A percentile compares a stretch with the other conserved stretches of the same genome.
Conservation (phyloP, 1,140 invertebrate genomes). For the Sminthurinus signatus region DNA sequence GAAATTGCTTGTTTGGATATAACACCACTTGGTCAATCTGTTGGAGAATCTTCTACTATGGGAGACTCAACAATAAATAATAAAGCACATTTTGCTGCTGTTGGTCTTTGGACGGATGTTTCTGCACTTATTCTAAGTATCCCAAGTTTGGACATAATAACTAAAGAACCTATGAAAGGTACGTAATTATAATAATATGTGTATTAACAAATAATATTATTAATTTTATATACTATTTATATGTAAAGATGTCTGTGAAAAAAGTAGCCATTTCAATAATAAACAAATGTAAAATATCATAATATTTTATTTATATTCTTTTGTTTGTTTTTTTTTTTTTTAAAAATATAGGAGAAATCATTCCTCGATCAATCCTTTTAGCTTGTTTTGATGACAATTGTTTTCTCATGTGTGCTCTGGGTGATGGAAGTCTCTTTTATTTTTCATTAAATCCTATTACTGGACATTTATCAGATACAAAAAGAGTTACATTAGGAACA, state of each 20-base stretch:
- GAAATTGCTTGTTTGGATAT: constrained; percentile 97
- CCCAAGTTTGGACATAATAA: constrained; percentile 67
- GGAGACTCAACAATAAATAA: no score
- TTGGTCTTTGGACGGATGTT: constrained; percentile 97
- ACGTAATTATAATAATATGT: no score
- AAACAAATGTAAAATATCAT: no score
- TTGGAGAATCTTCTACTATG: no score
- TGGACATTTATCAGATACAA: constrained; percentile 70
- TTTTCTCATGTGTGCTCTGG: constrained; percentile 86
- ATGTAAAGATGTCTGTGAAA: no score
- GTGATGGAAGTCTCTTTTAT: constrained; percentile 97
- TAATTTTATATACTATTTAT: no score
- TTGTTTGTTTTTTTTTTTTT: no score
- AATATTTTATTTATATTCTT: constrained; percentile 8
- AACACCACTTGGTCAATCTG: constrained; percentile 64
- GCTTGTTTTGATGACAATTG: constrained; percentile 87
- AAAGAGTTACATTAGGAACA: constrained; percentile 91
- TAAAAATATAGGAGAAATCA: constrained; percentile 90
- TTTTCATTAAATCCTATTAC: constrained; percentile 71
- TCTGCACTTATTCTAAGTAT: constrained; percentile 77
- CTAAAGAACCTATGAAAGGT: constrained; percentile 80
- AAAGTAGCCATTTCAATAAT: no score
- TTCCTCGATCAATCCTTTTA: constrained; percentile 90
- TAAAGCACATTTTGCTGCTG: constrained; percentile 70
- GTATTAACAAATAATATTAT: no score